phyloP scores from a whole-genome alignment of 1,140 invertebrate species.

The Tetragnatha versicolor region DNA sequence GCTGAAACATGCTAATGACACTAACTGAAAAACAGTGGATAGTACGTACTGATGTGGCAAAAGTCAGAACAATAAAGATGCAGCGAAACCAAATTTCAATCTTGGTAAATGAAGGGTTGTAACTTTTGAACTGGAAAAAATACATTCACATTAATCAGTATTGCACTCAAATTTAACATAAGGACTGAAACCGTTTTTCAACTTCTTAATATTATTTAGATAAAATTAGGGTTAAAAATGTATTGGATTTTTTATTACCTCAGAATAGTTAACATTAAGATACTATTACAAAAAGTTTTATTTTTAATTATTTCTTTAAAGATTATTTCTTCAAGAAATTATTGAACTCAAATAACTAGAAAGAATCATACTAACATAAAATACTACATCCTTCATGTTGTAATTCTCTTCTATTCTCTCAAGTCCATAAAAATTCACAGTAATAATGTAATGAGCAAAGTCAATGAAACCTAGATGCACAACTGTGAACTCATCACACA shows the following conservation, averaged over 20 bases:
- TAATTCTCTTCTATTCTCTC: conserved; percentile 84
- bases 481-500: conserved; percentile 86
- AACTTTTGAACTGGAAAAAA: conserved; percentile 84
- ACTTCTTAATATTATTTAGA: no score
- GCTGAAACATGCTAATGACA: not conserved
- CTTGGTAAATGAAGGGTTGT: conserved; percentile 93
- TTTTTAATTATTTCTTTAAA: no score
- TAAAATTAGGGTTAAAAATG: no score
- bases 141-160: no score
- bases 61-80: conserved; percentile 87
- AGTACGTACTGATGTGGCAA: conserved; percentile 83
- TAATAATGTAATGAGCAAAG: conserved; percentile 86
- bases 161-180: no score
- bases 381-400: conserved; percentile 82
- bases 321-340: no score
- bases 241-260: no score
- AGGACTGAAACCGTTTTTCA: no score
- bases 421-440: conserved; percentile 82
- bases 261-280: no score
- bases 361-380: conserved; percentile 90
- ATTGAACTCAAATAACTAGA: no score
- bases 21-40: not conserved
- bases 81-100: conserved; percentile 97
- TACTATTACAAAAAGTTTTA: no score
- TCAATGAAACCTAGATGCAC: conserved; percentile 90